These are phyloP conservation scores for Steinernema carpocapsae DNA, from an alignment of 2,888 invertebrate genomes.

Conservation along the genomic window DNA sequence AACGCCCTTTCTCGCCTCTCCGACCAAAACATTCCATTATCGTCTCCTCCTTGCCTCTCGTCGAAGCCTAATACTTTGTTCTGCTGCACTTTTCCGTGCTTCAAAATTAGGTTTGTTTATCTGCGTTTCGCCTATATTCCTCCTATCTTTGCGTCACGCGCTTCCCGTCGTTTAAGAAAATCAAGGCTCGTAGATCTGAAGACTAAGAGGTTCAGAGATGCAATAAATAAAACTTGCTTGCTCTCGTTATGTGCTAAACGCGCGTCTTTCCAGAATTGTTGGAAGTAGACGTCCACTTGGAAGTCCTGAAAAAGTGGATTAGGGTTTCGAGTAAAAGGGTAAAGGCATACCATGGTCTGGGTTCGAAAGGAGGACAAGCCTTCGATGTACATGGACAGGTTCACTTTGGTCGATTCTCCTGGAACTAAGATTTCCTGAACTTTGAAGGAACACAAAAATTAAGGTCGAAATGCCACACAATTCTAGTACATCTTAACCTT, in stretches of 20 bases:
- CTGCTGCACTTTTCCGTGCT: no score
- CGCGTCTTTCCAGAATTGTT: slow-evolving; percentile 57
- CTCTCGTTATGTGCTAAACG: slow-evolving; percentile 50
- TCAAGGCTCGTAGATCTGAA: no score
- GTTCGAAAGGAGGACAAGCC: slow-evolving; percentile 68
- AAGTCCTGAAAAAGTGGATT: slow-evolving; percentile 51
- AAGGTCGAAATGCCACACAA: no score
- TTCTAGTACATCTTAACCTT: no score
- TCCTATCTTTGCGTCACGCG: no score
- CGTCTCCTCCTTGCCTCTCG: not conserved
- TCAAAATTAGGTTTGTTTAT: slow-evolving; percentile 1
- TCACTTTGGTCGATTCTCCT: slow-evolving; percentile 57
- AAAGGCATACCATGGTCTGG: slow-evolving; percentile 63
- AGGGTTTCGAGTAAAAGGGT: not conserved
- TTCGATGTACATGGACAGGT: slow-evolving; percentile 68
- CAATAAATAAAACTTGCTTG: slow-evolving; percentile 37
- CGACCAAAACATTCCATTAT: slow-evolving; percentile 15
- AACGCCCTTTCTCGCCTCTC: no score
- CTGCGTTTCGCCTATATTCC: not conserved
- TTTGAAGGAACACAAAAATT: no score
- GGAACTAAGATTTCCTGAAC: no score
- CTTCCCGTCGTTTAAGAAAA: no score
- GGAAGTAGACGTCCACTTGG: slow-evolving; percentile 69
- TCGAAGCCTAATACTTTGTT: not conserved
- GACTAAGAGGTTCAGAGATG: no score